Evolutionary conservation across 2,113 vertebrate species (phyloP).

Genomic region (Dicerorhinus sumatrensis): DNA sequence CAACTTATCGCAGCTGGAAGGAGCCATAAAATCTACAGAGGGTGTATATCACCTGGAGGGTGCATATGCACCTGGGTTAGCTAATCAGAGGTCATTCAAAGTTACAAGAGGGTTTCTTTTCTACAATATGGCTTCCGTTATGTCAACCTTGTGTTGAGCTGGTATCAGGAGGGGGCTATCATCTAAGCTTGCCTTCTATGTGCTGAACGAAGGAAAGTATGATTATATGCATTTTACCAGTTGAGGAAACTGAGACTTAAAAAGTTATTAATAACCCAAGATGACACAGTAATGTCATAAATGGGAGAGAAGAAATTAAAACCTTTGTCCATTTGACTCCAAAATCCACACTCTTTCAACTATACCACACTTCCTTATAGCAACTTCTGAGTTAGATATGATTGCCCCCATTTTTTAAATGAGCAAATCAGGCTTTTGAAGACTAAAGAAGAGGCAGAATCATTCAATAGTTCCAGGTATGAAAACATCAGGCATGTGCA

Average conservation of each 20-base stretch:
- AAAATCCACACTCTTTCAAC: not conserved
- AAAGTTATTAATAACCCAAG: not conserved
- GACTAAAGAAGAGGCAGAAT: not conserved
- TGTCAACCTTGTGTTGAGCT: too few relatives aligned
- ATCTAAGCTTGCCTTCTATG: not conserved
- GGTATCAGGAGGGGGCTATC: not conserved
- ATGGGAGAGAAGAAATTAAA: constrained; percentile 12
- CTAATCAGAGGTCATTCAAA: too few relatives aligned
- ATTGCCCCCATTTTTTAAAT: not conserved
- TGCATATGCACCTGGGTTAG: too few relatives aligned
- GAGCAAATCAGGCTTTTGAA: not conserved
- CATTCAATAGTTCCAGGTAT: not conserved
- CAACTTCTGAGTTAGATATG: not conserved
- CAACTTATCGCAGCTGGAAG: too few relatives aligned
- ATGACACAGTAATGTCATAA: not conserved
- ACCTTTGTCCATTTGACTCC: not conserved
- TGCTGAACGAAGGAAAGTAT: not conserved
- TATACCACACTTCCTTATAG: not conserved
- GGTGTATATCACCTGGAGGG: too few relatives aligned
- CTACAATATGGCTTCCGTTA: too few relatives aligned
- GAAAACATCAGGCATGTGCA: not conserved
- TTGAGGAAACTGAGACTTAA: not conserved
- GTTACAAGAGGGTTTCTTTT: too few relatives aligned
- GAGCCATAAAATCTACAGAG: too few relatives aligned
- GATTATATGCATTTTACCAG: not conserved